These are phyloP conservation scores for Calonectris borealis DNA, from an alignment of 2,113 vertebrate species.

Conservation along the genomic window DNA sequence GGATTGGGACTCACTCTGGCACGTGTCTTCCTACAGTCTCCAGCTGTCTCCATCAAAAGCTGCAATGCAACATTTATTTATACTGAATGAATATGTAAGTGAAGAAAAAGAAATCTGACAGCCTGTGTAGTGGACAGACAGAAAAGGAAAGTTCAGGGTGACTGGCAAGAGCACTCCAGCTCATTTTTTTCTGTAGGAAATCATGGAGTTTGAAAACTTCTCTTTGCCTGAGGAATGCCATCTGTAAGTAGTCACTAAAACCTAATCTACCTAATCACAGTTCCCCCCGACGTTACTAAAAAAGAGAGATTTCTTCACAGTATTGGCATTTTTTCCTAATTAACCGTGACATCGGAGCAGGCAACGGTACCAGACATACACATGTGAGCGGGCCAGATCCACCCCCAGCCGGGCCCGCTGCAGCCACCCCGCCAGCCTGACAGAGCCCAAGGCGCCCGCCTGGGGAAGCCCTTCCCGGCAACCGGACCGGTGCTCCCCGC, in stretches of 20 bases:
- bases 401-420: neutral
- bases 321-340: accelerated
- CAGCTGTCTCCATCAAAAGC: constrained; percentile 63
- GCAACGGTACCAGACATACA: neutral
- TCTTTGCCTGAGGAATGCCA: neutral
- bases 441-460: neutral
- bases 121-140: neutral
- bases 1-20: neutral
- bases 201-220: neutral
- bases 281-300: neutral
- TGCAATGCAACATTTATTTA: constrained; percentile 23
- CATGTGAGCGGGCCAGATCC: neutral
- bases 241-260: neutral
- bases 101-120: neutral
- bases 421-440: neutral
- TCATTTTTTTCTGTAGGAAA: neutral
- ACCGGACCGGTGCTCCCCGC: neutral
- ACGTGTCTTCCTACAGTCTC: neutral
- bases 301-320: neutral
- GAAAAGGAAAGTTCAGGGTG: neutral
- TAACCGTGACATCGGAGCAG: neutral
- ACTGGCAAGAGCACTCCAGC: neutral
- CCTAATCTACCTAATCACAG: too few relatives aligned
- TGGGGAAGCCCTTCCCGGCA: neutral
- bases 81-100: neutral